phyloP scores from a whole-genome alignment of 1,140 invertebrate genomes.

The Trichogramma pretiosum region DNA sequence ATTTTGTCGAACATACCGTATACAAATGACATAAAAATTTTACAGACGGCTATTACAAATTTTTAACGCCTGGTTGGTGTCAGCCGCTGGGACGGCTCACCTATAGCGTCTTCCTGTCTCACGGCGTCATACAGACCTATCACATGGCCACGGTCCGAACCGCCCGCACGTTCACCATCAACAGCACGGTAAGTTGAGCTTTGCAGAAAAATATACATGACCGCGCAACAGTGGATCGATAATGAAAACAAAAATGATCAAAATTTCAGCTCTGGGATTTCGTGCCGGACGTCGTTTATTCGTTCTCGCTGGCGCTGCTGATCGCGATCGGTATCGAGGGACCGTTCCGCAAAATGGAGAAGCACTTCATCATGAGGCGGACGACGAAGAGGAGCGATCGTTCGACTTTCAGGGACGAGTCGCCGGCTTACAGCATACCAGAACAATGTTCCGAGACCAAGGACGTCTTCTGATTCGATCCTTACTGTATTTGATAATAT shows the following conservation, averaged over 20 bases:
- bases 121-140: conserved; percentile 28
- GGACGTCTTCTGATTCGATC: too few relatives aligned
- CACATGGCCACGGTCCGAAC: conserved; percentile 21
- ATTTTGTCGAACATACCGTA: too few relatives aligned
- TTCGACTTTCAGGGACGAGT: too few relatives aligned
- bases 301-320: conserved; percentile 27
- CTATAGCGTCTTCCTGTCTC: conserved; percentile 58
- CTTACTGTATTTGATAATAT: too few relatives aligned
- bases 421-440: too few relatives aligned
- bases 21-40: neutral
- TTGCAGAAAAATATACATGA: conserved; percentile 8
- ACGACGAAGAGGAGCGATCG: neutral
- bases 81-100: conserved; percentile 54
- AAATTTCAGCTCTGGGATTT: conserved; percentile 24
- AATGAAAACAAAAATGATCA: neutral
- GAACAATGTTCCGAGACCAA: too few relatives aligned
- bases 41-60: conserved; percentile 28
- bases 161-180: conserved; percentile 23
- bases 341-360: conserved; percentile 31
- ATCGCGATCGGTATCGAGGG: conserved; percentile 28
- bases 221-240: neutral
- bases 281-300: conserved; percentile 24
- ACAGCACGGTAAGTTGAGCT: conserved; percentile 24
- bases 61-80: conserved; percentile 28
- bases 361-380: conserved; percentile 25